Evolutionary conservation across 2,113 vertebrate species (phyloP).

Genomic region (Malurus alboscapulatus): DNA sequence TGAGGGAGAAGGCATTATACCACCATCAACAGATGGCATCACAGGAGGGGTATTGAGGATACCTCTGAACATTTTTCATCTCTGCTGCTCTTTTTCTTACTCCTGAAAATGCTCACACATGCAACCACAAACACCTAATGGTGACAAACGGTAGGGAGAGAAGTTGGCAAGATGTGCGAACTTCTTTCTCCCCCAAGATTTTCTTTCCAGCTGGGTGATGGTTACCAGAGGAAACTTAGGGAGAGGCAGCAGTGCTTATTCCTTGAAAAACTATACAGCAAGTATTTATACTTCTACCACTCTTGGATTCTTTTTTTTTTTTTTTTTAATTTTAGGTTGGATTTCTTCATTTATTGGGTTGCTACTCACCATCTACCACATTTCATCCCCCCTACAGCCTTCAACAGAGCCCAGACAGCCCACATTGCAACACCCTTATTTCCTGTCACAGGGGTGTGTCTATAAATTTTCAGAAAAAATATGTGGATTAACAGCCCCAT

Average conservation of each 20-base stretch:
- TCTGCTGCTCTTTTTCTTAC: not conserved
- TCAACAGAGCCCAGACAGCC: not conserved
- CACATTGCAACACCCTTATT: not conserved
- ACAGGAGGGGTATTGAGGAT: not conserved
- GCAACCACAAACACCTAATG: not conserved
- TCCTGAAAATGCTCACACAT: not conserved
- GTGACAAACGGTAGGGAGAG: not conserved
- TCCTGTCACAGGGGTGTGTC: accelerated
- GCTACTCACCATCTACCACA: too few species aligned
- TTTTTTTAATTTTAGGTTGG: not conserved
- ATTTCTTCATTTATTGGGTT: not conserved
- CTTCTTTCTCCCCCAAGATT: not conserved
- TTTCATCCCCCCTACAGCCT: not conserved
- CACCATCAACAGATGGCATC: not conserved
- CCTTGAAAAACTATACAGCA: not conserved
- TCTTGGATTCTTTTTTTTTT: not conserved
- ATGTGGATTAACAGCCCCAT: not conserved
- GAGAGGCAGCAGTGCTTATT: not conserved
- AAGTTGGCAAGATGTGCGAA: not conserved
- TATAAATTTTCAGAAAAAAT: too few species aligned
- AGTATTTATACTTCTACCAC: not conserved
- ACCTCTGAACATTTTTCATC: not conserved
- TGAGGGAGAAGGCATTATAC: not conserved
- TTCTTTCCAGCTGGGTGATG: not conserved
- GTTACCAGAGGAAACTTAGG: not conserved